These are phyloP conservation scores for Notolepis coatsorum DNA, from an alignment of 2,797 vertebrate species.

Conservation along the genomic window DNA sequence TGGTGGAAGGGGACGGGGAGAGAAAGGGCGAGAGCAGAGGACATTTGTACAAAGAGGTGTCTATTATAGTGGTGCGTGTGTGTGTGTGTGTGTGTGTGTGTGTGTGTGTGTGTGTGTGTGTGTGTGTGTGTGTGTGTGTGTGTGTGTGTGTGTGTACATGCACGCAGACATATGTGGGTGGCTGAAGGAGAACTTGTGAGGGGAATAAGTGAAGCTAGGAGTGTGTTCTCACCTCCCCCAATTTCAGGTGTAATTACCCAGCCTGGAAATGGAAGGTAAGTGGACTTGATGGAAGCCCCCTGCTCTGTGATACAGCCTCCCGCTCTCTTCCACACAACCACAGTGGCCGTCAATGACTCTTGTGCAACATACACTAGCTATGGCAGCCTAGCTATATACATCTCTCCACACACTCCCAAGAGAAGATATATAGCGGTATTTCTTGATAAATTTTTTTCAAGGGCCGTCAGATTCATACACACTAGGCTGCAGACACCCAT, in stretches of 20 bases:
- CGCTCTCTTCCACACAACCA: not conserved
- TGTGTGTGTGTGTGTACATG: conserved; percentile 11
- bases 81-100: too few relatives aligned
- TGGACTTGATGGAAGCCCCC: conserved; percentile 53
- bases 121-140: conserved; percentile 5
- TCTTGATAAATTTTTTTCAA: too few relatives aligned
- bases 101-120: not conserved
- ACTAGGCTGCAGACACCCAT: too few relatives aligned
- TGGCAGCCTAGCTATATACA: too few relatives aligned
- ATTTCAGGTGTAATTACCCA: conserved; percentile 78
- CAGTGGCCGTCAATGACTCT: not conserved
- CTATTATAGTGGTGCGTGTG: too few relatives aligned
- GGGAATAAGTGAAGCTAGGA: conserved; percentile 32
- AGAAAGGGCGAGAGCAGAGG: too few relatives aligned
- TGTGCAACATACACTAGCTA: too few relatives aligned
- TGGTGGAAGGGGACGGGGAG: too few relatives aligned
- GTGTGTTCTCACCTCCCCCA: conserved; percentile 54
- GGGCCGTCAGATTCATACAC: too few relatives aligned
- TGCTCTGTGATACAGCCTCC: conserved; percentile 17
- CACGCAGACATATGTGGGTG: not conserved
- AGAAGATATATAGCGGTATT: too few relatives aligned
- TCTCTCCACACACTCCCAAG: not conserved
- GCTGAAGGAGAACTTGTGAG: conserved; percentile 53
- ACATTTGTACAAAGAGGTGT: too few relatives aligned
- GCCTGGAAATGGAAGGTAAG: conserved; percentile 67